phyloP scores from a whole-genome alignment of 2,113 vertebrate genomes.

The Silurus asotus region DNA sequence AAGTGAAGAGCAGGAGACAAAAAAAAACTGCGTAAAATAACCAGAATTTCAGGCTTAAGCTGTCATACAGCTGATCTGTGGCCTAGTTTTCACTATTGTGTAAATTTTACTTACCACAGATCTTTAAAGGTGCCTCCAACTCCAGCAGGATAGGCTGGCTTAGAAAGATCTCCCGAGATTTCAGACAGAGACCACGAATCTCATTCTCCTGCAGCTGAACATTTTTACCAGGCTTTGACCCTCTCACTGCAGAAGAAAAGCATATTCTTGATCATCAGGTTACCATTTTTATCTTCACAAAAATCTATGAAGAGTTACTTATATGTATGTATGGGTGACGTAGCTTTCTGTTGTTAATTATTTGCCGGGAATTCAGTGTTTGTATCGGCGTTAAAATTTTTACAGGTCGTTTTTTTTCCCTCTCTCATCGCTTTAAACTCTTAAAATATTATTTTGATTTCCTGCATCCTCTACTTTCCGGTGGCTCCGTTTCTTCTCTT shows the following conservation, averaged over 20 bases:
- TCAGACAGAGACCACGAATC: slow-evolving; percentile 85
- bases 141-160: slow-evolving; percentile 61
- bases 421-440: too few species aligned
- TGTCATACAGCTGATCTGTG: not conserved
- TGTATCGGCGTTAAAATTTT: too few species aligned
- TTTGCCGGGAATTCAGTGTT: too few species aligned
- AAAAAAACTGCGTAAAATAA: not conserved
- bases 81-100: not conserved
- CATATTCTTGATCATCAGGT: not conserved
- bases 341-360: not conserved
- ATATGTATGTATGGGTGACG: not conserved
- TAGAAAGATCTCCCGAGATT: slow-evolving; percentile 78
- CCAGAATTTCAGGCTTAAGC: not conserved
- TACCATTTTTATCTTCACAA: not conserved
- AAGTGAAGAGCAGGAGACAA: not conserved
- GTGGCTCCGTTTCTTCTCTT: too few species aligned
- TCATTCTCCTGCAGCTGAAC: slow-evolving; percentile 88
- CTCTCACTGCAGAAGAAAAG: slow-evolving; percentile 77
- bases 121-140: slow-evolving; percentile 57
- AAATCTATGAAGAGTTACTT: not conserved
- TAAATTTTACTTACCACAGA: slow-evolving; percentile 52
- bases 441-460: too few species aligned
- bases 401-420: too few species aligned
- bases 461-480: too few species aligned
- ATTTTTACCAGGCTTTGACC: slow-evolving; percentile 87